Evolutionary conservation across 2,888 invertebrate genomes (phyloP), one percentile per base, ranked within the genome.

Genomic region (Orthosia gracilis): DNA sequence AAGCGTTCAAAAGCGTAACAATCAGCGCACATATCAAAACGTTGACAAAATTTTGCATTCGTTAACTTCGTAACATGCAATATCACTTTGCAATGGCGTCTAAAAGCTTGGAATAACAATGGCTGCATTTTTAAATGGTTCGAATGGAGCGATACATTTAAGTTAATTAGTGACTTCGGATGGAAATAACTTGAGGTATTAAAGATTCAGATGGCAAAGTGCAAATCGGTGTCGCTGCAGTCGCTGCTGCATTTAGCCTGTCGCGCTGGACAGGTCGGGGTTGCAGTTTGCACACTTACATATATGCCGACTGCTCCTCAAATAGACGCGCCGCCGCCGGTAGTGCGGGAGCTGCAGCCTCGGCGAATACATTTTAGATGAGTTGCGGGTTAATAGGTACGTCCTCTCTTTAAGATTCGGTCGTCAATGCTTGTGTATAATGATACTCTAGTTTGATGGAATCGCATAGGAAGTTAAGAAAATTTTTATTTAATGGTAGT

Each of bases 121-220:
- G 59, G 70, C 78, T 77, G 80, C 66, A 83, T 83, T 84, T 86
- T 86, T 78, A 80, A 86, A 79, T 81, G 71, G 82, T 84, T 82
- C 66, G 64, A 85, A 79, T 82, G 69, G 82, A 81, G 63, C 82
- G 77, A 82, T 81, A 82, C 82, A 82, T 87, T 84, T 89, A 88
- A 89, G 91, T 92, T 94, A 94, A 95, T 94, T 94, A 94, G 92
- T 75, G 89, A 90, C 87, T 89, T 91, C 86, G 87, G 88, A 88
- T 90, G 88, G 89, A 94, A 94, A 95, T 94, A 94, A 91, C 91
- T 89, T 82, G 87, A 70, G 83, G 87, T 89, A 94, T 95, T 95
- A 95, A 95, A 95, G 89, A 95, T 96, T 94, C 95, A 95, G 88
- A 86, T 85, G 85, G 91, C 89, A 94, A 94, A 96, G 96, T 96